Conservation (phyloP, 2,797 vertebrate species). For the Argya squamiceps region DNA sequence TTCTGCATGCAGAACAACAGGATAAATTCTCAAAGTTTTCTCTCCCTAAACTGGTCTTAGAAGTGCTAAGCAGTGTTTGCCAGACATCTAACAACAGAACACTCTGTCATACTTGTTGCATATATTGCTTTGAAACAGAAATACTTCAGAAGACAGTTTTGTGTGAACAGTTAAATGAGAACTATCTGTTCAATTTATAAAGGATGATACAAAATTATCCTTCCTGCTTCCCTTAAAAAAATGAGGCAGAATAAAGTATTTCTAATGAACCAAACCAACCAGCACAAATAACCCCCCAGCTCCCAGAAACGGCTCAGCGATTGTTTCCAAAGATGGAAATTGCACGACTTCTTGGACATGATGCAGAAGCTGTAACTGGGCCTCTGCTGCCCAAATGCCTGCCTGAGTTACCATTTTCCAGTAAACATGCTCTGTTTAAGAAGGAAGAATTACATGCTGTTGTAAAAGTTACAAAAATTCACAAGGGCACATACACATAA, state of each 20-base stretch:
- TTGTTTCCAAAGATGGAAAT: background rate
- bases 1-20: background rate
- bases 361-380: background rate
- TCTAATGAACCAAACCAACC: background rate
- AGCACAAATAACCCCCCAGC: fast-evolving
- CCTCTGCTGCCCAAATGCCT: background rate
- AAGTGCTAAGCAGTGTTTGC: background rate
- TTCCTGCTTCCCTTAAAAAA: background rate
- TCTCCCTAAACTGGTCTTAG: background rate
- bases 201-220: background rate
- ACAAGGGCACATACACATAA: background rate
- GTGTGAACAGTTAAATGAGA: background rate
- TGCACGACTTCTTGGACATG: background rate
- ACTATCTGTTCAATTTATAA: background rate
- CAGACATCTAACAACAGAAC: background rate
- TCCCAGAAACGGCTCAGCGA: background rate
- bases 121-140: background rate
- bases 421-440: background rate
- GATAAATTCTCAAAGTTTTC: background rate
- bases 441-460: background rate
- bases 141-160: background rate
- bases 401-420: background rate
- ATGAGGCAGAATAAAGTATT: background rate
- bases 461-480: background rate
- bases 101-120: background rate